Base-by-base conservation (phyloP, 2,113 vertebrate species). In the Eretmochelys imbricata region DNA sequence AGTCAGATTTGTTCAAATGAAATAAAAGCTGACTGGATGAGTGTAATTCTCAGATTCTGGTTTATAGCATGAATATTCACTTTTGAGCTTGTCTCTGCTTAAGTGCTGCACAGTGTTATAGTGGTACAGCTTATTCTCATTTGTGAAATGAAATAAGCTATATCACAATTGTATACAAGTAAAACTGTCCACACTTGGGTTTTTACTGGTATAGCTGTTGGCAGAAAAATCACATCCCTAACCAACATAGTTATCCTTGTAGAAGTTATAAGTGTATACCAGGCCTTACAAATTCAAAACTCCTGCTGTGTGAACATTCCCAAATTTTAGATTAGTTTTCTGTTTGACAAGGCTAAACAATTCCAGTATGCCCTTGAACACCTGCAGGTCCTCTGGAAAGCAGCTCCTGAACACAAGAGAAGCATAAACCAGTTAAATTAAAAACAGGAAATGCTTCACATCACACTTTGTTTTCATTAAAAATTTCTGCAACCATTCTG, bases 401-500 rank as follows among this genome's bases (percentile, higher is more conserved):
- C 8, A 86, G 79, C 75, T 81, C 42, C 76, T 93, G 85, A 87
- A 75, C 80, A 48, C 94, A 93, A 84, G n/a, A 87, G 92, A 95
- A 88, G 82, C 75, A 88, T 1, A 92, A 88, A 81, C 35, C 88
- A 22, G 24, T 86, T 80, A 84, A 89, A 91, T 90, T 88, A 87
- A 91, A 93, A 85, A 85, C 87, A 95, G 81, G 95, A 95, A 97
- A 96, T 94, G 93, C 83, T 95, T 97, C 95, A 96, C 83, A 59
- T 96, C 92, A 95, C 90, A 95, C 96, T 93, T 95, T 86, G 65
- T 91, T 93, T 94, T 95, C 93, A 95, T 95, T 95, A 96, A 95
- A 69, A 95, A 88, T 79, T 17, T 79, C 35, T 96, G 78, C 48
- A 83, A 93, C 55, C 3, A 2, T 93, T 92, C 91, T 91, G 55